Percentiles rank a stretch among this genome's conserved stretches.
phyloP scores from a whole-genome alignment of 1,140 invertebrate species.

The Diploscapter pachys region DNA sequence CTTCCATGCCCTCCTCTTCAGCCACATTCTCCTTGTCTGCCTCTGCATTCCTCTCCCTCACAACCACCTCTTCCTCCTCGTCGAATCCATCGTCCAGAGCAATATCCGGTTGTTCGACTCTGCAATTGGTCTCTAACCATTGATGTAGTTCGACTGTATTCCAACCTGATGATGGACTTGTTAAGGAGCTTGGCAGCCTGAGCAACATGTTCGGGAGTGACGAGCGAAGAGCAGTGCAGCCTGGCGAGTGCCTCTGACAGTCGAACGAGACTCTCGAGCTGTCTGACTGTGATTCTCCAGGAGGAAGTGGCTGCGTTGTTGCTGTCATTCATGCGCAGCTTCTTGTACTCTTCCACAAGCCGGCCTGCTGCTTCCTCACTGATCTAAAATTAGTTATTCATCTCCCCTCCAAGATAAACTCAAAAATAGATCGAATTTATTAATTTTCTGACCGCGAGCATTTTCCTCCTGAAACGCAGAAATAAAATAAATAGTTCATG shows the following conservation, averaged over 20 bases:
- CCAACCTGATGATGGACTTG: conserved; percentile 84
- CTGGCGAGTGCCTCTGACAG: conserved; percentile 92
- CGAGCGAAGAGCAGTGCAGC: conserved; percentile 77
- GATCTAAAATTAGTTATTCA: conserved; percentile 57
- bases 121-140: conserved; percentile 9
- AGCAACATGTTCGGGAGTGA: conserved; percentile 74
- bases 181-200: conserved; percentile 91
- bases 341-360: conserved; percentile 83
- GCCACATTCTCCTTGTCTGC: conserved; percentile 59
- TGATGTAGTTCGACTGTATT: conserved; percentile 10
- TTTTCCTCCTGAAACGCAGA: background rate
- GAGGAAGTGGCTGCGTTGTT: conserved; percentile 69
- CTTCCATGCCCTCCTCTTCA: conserved; percentile 19
- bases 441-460: background rate
- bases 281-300: conserved; percentile 97
- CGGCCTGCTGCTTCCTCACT: conserved; percentile 75
- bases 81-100: conserved; percentile 76
- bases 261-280: conserved; percentile 93
- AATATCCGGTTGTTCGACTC: conserved; percentile 92
- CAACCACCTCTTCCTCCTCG: conserved; percentile 48
- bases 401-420: no score
- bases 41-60: conserved; percentile 38
- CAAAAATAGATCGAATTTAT: no score
- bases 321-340: conserved; percentile 77
- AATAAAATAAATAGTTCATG: no score